phyloP scores from a whole-genome alignment of 2,113 vertebrate species.

The Oncorhynchus mykiss region DNA sequence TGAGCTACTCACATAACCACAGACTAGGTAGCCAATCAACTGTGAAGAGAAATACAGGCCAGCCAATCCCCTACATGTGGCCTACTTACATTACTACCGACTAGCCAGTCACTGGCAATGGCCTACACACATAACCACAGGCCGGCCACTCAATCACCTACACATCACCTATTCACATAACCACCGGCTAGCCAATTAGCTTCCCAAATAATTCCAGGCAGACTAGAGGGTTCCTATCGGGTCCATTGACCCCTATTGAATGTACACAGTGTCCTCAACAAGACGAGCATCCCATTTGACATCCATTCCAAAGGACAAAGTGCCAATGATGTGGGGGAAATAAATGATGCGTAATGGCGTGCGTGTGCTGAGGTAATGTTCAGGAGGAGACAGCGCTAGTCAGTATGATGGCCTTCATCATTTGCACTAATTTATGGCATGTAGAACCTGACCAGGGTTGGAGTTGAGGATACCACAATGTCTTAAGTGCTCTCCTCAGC shows the following conservation, averaged over 20 bases:
- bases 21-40: no score
- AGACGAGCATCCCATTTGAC: no score
- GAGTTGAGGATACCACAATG: neutral
- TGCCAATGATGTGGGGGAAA: neutral
- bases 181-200: no score
- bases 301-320: no score
- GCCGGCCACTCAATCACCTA: no score
- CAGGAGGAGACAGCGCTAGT: neutral
- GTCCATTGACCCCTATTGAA: no score
- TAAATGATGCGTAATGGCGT: neutral
- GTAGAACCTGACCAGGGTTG: neutral
- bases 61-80: neutral
- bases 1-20: neutral
- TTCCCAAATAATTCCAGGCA: no score
- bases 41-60: neutral
- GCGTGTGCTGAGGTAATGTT: neutral
- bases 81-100: neutral
- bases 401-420: neutral
- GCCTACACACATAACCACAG: no score
- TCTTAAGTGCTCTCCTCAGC: neutral
- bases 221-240: no score
- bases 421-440: neutral
- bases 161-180: neutral
- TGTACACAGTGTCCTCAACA: no score
- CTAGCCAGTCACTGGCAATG: no score